phyloP scores from a whole-genome alignment of 2,797 vertebrate species.

The Mico argentatus region DNA sequence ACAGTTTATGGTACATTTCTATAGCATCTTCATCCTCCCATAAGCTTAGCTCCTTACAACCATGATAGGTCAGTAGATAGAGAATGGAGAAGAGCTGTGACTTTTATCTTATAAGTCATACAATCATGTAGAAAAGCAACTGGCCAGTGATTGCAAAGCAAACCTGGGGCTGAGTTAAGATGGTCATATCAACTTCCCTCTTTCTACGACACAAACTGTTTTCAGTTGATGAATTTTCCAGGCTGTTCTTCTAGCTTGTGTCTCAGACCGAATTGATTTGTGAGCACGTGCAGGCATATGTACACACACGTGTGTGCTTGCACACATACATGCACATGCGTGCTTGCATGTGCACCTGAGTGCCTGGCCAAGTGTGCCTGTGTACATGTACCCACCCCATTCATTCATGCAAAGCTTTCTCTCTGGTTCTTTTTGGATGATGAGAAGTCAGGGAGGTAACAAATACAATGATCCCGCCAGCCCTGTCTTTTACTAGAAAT shows the following conservation, averaged over 20 bases:
- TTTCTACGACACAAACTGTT: not conserved
- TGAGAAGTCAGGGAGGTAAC: not conserved
- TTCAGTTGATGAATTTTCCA: not conserved
- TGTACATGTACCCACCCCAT: not conserved
- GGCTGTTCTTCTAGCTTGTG: not conserved
- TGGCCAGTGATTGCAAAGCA: not conserved
- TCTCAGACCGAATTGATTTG: not conserved
- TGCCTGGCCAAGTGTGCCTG: not conserved
- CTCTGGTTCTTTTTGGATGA: not conserved
- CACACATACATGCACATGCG: accelerated
- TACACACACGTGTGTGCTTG: not conserved
- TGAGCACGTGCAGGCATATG: accelerated
- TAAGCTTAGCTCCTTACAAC: not conserved
- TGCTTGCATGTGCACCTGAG: not conserved
- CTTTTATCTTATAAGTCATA: not conserved
- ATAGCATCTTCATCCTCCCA: not conserved
- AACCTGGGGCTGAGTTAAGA: not conserved
- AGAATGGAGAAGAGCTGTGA: not conserved
- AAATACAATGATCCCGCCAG: not conserved
- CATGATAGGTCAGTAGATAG: not conserved
- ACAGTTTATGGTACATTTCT: not conserved
- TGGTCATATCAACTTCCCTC: accelerated
- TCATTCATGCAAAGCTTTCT: not conserved
- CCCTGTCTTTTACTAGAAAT: not conserved
- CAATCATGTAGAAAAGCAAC: not conserved